phyloP scores from a whole-genome alignment of 2,113 vertebrate genomes.

The Pheucticus melanocephalus region DNA sequence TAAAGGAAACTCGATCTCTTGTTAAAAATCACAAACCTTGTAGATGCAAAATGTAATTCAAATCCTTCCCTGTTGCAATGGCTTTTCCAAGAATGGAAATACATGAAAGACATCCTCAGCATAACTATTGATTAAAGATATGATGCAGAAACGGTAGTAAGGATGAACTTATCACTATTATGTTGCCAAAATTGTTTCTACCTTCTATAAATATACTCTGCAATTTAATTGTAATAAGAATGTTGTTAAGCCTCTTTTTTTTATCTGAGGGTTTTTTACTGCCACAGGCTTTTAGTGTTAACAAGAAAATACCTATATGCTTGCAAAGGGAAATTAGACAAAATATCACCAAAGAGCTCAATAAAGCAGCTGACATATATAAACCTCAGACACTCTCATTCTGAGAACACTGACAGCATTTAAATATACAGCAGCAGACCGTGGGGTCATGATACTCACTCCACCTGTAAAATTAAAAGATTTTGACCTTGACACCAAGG shows the following conservation, averaged over 20 bases:
- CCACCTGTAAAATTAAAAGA: slow-evolving; percentile 74
- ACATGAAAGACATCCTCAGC: background rate
- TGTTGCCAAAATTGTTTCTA: background rate
- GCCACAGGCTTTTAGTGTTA: slow-evolving; percentile 32
- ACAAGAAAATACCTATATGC: slow-evolving; percentile 57
- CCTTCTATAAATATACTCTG: background rate
- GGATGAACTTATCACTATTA: background rate
- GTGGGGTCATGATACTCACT: slow-evolving; percentile 43
- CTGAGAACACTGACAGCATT: slow-evolving; percentile 43
- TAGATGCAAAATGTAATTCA: background rate
- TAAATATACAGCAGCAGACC: slow-evolving; percentile 65
- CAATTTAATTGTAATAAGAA: background rate
- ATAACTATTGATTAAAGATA: background rate
- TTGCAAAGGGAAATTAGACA: slow-evolving; percentile 52
- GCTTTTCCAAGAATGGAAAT: background rate
- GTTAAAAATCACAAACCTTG: background rate
- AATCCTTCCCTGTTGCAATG: background rate
- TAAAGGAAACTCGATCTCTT: background rate
- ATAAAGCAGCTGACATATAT: slow-evolving; percentile 52
- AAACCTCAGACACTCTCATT: slow-evolving; percentile 32
- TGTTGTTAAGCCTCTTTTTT: background rate
- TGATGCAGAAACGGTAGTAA: background rate
- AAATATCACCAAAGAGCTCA: slow-evolving; percentile 46
- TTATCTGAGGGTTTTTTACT: background rate
- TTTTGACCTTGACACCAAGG: slow-evolving; percentile 72